phyloP scores from a whole-genome alignment of 2,888 invertebrate genomes.

The Eudemis profundana region DNA sequence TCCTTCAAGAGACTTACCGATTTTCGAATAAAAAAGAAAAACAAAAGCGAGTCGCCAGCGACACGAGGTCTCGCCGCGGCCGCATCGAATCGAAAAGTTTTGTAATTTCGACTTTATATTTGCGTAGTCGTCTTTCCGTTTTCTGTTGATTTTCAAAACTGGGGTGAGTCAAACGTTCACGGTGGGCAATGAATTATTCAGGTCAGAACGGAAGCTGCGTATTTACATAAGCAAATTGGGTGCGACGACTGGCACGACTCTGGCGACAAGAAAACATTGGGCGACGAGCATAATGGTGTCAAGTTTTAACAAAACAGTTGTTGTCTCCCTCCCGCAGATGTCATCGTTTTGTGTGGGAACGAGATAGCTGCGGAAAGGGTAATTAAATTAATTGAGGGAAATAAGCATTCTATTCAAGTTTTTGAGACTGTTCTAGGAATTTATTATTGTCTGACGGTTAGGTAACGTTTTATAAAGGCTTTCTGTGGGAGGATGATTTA shows the following conservation, averaged over 20 bases:
- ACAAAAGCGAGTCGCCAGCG: constrained; percentile 23
- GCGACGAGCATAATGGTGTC: constrained; percentile 39
- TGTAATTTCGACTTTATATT: constrained; percentile 70
- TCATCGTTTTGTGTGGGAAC: not conserved
- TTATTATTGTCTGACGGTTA: constrained; percentile 25
- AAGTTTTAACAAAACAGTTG: constrained; percentile 35
- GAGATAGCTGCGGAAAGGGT: constrained; percentile 25
- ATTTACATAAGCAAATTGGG: constrained; percentile 85
- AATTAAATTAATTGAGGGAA: constrained; percentile 34
- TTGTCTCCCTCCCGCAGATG: constrained; percentile 5
- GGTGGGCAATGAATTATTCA: constrained; percentile 81
- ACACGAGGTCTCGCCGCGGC: constrained; percentile 34
- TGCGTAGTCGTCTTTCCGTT: constrained; percentile 66
- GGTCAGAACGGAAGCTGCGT: constrained; percentile 80
- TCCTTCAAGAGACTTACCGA: not conserved
- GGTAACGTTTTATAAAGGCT: not conserved
- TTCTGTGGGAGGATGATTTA: not conserved
- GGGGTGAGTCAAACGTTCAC: constrained; percentile 73
- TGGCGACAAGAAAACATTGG: constrained; percentile 49
- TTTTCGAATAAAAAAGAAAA: constrained; percentile 25
- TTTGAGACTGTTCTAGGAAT: constrained; percentile 27
- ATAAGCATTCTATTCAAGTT: constrained; percentile 22
- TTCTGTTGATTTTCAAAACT: constrained; percentile 80
- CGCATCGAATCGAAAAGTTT: constrained; percentile 53
- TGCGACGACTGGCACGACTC: constrained; percentile 63